Conservation (phyloP, 1,140 invertebrate species). For the Paraescarpia echinospica region DNA sequence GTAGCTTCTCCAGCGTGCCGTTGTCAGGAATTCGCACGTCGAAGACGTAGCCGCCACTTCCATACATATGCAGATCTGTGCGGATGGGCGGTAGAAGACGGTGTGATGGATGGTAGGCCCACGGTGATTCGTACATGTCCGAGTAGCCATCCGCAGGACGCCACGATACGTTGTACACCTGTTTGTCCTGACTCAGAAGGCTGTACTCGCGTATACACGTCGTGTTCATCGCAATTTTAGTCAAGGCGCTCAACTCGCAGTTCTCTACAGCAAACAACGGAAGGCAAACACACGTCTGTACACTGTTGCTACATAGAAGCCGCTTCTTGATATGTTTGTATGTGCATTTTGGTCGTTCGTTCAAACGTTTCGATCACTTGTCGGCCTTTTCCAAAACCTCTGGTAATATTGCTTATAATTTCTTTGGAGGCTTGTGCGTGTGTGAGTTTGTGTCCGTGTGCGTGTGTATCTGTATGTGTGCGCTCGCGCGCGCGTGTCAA, state of each 20-base stretch:
- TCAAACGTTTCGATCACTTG: no score
- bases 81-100: background rate
- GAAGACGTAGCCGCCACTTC: background rate
- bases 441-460: no score
- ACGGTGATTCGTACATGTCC: background rate
- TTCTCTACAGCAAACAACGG: background rate
- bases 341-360: no score
- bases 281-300: no score
- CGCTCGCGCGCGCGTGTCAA: no score
- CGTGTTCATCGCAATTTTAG: background rate
- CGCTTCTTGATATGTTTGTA: no score
- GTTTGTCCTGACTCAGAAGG: background rate
- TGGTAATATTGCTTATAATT: no score
- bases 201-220: background rate
- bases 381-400: no score
- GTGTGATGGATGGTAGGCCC: background rate
- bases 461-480: no score
- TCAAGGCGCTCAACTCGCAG: background rate
- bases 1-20: background rate
- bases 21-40: background rate
- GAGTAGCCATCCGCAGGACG: background rate
- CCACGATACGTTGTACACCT: background rate
- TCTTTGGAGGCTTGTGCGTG: no score
- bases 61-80: background rate
- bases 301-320: no score